A percentile compares a stretch with the other conserved stretches of the same genome.
phyloP scores from a whole-genome alignment of 2,797 vertebrate genomes.

The Cyclura pinguis region DNA sequence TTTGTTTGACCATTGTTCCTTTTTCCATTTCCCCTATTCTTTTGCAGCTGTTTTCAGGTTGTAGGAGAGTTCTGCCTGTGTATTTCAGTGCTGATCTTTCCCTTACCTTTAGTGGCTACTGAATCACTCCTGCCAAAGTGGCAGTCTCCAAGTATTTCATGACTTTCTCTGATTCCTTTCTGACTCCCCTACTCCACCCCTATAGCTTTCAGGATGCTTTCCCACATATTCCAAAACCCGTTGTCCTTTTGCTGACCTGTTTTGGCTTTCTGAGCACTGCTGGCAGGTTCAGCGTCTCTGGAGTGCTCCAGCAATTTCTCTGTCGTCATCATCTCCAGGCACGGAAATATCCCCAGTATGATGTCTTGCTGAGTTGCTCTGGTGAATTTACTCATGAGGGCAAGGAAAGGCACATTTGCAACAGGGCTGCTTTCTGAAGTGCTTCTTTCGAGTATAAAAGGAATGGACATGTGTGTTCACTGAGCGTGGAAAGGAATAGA shows the following conservation, averaged over 20 bases:
- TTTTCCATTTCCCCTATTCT: not conserved
- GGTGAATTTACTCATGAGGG: not conserved
- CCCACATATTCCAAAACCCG: constrained; percentile 1
- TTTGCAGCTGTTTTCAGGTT: not conserved
- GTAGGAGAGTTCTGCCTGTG: not conserved
- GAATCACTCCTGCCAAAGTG: not conserved
- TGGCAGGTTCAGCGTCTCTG: not conserved
- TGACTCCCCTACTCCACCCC: not conserved
- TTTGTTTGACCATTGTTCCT: too few species aligned
- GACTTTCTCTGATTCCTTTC: not conserved
- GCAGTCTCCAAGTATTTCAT: not conserved
- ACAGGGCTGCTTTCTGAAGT: not conserved
- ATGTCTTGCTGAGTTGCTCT: not conserved
- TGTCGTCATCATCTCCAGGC: not conserved
- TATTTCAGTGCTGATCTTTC: not conserved
- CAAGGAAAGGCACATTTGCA: not conserved
- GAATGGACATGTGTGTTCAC: not conserved
- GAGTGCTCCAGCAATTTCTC: not conserved
- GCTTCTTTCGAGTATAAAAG: not conserved
- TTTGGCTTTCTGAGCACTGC: constrained; percentile 13
- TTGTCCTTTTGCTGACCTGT: constrained; percentile 49
- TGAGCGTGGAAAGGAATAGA: too few species aligned
- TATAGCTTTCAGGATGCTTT: not conserved
- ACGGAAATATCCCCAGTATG: not conserved
- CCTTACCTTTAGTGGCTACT: not conserved